phyloP scores from a whole-genome alignment of 2,888 invertebrate species.

The Stenotaenia linearis region DNA sequence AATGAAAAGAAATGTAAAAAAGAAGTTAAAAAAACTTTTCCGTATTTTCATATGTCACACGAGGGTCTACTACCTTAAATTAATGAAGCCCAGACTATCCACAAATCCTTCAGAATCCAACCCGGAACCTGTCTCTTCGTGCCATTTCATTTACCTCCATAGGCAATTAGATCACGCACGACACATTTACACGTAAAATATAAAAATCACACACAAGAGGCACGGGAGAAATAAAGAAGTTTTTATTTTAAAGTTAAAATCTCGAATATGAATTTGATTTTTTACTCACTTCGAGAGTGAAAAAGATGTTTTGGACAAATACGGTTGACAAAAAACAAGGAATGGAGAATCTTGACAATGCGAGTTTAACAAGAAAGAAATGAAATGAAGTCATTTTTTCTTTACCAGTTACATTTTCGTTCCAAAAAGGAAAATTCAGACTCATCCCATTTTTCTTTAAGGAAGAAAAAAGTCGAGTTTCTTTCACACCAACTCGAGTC shows the following conservation, averaged over 20 bases:
- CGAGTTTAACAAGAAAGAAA: constrained; percentile 17
- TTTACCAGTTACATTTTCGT: background rate
- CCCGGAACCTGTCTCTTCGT: background rate
- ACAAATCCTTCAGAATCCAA: constrained; percentile 19
- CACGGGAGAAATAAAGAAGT: background rate
- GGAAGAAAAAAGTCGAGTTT: background rate
- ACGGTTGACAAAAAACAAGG: background rate
- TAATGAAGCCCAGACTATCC: background rate
- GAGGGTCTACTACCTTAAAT: constrained; percentile 4
- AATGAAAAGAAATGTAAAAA: background rate
- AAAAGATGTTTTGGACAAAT: background rate
- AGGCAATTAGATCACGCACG: constrained; percentile 24
- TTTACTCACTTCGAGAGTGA: background rate
- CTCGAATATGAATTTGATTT: background rate
- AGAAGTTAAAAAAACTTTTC: background rate
- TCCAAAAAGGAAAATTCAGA: constrained; percentile 1
- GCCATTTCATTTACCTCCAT: constrained; percentile 7
- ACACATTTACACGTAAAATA: background rate
- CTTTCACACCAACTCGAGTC: constrained; percentile 10
- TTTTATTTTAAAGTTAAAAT: background rate
- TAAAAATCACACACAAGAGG: background rate
- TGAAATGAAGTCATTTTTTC: constrained; percentile 17
- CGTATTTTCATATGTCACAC: background rate
- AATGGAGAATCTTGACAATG: background rate
- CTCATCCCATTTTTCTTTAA: background rate